These are phyloP conservation scores for Entelurus aequoreus DNA, from an alignment of 2,113 vertebrate genomes.

Conservation along the genomic window DNA sequence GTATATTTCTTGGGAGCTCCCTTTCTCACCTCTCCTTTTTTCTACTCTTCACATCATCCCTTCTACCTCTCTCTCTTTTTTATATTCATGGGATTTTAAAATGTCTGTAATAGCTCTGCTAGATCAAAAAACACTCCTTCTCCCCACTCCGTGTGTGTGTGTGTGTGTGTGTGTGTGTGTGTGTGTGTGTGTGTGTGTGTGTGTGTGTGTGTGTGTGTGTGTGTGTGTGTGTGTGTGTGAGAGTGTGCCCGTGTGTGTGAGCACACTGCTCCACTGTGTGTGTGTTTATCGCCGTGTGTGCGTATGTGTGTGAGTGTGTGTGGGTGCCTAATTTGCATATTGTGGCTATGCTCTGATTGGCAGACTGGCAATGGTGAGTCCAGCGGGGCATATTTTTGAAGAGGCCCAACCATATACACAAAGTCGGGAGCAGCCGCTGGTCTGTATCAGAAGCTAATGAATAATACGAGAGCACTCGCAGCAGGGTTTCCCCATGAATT, in stretches of 20 bases:
- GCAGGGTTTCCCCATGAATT: constrained; percentile 57
- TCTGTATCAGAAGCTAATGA: constrained; percentile 64
- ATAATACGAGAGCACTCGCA: constrained; percentile 62
- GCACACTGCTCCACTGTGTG: not conserved
- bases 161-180: not conserved
- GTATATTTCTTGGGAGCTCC: constrained; percentile 9
- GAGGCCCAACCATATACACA: constrained; percentile 37
- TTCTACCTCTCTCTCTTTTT: constrained; percentile 51
- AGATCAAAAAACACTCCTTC: constrained; percentile 64
- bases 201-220: constrained; percentile 7
- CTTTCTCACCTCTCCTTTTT: constrained; percentile 36
- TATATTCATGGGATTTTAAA: constrained; percentile 73
- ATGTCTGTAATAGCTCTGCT: constrained; percentile 68
- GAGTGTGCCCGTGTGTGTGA: not conserved
- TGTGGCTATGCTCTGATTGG: constrained; percentile 65
- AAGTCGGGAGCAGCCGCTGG: constrained; percentile 48
- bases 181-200: constrained; percentile 8
- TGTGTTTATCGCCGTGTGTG: constrained; percentile 6
- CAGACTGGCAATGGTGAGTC: constrained; percentile 60
- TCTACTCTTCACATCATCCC: constrained; percentile 25
- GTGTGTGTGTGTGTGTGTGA: no score
- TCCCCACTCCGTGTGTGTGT: constrained; percentile 28
- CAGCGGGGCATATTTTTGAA: constrained; percentile 64
- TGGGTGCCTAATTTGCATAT: constrained; percentile 51
- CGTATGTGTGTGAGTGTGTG: constrained; percentile 5